Conservation (phyloP, 2,113 vertebrate genomes). For the Puffinus mauretanicus region DNA sequence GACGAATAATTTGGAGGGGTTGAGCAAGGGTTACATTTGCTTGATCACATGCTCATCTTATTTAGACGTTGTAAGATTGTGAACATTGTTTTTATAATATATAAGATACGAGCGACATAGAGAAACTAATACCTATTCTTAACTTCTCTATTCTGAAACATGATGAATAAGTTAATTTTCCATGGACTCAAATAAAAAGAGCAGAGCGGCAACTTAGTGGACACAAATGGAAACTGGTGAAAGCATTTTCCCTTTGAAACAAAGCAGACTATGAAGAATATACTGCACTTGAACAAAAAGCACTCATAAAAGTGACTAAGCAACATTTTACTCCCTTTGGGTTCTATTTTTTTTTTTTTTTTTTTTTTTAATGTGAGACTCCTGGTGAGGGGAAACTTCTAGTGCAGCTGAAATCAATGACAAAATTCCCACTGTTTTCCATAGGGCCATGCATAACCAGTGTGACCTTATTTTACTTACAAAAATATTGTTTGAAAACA, state of each 20-base stretch:
- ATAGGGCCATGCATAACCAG: not conserved
- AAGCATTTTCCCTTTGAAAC: not conserved
- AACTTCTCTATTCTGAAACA: not conserved
- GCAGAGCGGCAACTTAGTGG: not conserved
- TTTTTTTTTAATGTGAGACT: not conserved
- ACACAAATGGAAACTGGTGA: not conserved
- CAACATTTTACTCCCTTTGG: not conserved
- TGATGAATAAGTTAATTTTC: not conserved
- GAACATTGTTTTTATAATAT: not conserved
- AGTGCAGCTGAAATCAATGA: not conserved
- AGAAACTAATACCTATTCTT: not conserved
- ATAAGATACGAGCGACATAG: not conserved
- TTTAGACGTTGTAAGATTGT: not conserved
- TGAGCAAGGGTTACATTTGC: not conserved
- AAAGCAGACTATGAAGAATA: not conserved
- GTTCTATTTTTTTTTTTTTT: not conserved
- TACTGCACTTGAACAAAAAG: not conserved
- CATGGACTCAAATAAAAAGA: not conserved
- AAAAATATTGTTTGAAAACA: not conserved
- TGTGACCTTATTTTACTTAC: not conserved
- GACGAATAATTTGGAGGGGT: not conserved
- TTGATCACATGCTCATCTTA: not conserved
- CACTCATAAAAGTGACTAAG: not conserved
- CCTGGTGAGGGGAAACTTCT: not conserved
- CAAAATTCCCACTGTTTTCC: not conserved